These are phyloP conservation scores for Euschistus heros DNA, from an alignment of 1,140 invertebrate species.

Conservation along the genomic window DNA sequence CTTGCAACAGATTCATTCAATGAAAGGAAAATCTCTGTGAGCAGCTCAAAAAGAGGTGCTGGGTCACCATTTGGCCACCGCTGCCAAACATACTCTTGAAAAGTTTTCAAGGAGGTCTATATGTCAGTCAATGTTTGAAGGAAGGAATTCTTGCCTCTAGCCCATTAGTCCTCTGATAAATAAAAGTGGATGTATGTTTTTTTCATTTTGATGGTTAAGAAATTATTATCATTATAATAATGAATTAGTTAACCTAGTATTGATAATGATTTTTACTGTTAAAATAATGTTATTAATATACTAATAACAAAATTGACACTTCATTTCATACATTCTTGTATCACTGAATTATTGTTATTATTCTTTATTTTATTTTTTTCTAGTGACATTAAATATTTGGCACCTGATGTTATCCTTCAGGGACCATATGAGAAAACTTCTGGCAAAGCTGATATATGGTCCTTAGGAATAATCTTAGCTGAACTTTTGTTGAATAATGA, in stretches of 20 bases:
- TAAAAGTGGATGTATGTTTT: neutral
- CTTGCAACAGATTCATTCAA: too few species aligned
- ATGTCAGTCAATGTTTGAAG: neutral
- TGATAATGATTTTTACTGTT: too few species aligned
- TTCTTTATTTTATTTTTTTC: constrained; percentile 27
- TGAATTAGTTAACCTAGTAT: too few species aligned
- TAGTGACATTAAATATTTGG: constrained; percentile 65
- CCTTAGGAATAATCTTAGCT: constrained; percentile 73
- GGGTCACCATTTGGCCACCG: neutral
- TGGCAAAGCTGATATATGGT: constrained; percentile 80
- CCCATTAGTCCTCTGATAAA: neutral
- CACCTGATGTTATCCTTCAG: constrained; percentile 69
- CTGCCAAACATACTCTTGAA: neutral
- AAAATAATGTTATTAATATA: too few species aligned
- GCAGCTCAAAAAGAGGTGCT: too few species aligned
- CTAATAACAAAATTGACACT: too few species aligned
- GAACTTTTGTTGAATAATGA: constrained; percentile 55
- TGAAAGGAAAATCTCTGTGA: too few species aligned
- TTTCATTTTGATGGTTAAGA: too few species aligned
- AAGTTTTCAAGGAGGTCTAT: neutral
- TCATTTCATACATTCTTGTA: neutral
- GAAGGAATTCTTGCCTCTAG: neutral
- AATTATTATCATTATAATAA: too few species aligned
- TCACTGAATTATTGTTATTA: neutral
- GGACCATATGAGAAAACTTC: constrained; percentile 22